Percentiles rank a stretch among this genome's conserved stretches.
Conservation (phyloP, 2,888 invertebrate species). For the Fragum sueziense region DNA sequence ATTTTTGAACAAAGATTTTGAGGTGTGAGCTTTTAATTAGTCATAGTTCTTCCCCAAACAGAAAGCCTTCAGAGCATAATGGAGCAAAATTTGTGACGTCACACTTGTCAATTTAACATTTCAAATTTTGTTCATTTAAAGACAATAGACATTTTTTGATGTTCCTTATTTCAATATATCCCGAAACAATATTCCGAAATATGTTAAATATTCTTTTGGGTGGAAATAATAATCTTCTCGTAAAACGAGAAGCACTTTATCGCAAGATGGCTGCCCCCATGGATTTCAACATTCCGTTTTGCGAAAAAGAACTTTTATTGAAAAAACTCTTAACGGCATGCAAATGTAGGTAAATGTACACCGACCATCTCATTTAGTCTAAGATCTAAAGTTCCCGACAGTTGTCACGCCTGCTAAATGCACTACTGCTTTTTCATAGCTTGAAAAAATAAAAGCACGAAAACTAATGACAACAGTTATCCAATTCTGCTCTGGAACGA, state of each 20-base stretch:
- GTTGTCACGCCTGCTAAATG: neutral
- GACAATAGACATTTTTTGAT: neutral
- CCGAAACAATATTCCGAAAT: neutral
- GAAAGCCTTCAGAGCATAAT: slow-evolving; percentile 30
- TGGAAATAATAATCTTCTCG: neutral
- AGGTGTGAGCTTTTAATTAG: slow-evolving; percentile 15
- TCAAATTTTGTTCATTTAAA: neutral
- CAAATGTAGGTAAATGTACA: slow-evolving; percentile 19
- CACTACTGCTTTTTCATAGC: neutral
- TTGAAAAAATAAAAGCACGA: neutral
- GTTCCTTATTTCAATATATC: neutral
- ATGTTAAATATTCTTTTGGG: neutral
- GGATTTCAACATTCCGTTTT: slow-evolving; percentile 64
- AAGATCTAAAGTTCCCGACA: neutral
- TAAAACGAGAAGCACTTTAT: neutral
- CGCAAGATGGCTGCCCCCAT: slow-evolving; percentile 60
- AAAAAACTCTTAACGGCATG: slow-evolving; percentile 56
- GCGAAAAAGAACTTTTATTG: slow-evolving; percentile 44
- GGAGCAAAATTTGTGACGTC: slow-evolving; percentile 65
- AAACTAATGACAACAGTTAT: slow-evolving; percentile 6
- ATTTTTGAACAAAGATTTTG: slow-evolving; percentile 50
- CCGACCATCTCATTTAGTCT: neutral
- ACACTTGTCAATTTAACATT: slow-evolving; percentile 7
- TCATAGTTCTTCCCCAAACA: slow-evolving; percentile 19
- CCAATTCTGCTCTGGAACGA: neutral